Base-by-base conservation (phyloP, 2,113 vertebrate genomes). In the Gymnorhina tibicen region DNA sequence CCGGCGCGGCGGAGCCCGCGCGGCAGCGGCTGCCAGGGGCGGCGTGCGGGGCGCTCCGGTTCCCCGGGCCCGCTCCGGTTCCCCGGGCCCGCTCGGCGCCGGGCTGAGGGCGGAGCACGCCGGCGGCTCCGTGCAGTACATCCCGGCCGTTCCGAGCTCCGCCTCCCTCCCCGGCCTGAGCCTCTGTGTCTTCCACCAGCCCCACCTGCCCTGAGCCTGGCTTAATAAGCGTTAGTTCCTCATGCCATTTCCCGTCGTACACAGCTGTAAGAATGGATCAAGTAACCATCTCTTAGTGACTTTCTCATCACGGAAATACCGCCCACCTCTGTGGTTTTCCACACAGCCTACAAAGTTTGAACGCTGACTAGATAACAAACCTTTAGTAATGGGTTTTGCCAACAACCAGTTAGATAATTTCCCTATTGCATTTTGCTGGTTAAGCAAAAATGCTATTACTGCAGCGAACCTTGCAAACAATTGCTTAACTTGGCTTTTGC, bases 211-310 rank as follows among this genome's bases (percentile, higher is more conserved):
- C 16, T 7, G 5, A 9, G 50, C 18, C 4, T 10, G 8, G 19
- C 2, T 69, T n/a, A 6, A 3, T 16, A 4, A 27, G 3, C 16
- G 1, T 21, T 11, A 20, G 15, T 8, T 3, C 5, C 2, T 0
- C 1, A 0, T 16, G 6, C 5, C 3, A 3, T 30, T 80, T 49
- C 2, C 3, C 3, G 42, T 63, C 5, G 20, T 26, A 16, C 16
- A 4, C 8, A 16, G 5, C 27, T 47, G 1, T 33, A 46, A 30
- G 15, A 41, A 22, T 10, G 26, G 18, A 13, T n/a, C 2, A 8
- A 37, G 26, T 23, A 6, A 16, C 17, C 4, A 2, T 28, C 14
- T 55, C 22, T 16, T 22, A 28, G 7, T 32, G 17, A 9, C 33
- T 68, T 50, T 33, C 10, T 62, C 11, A 4, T 72, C 28, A 3